Percentiles rank a stretch among this genome's conserved stretches.
Evolutionary conservation across 2,113 vertebrate genomes (phyloP).

Genomic region (Egretta garzetta): DNA sequence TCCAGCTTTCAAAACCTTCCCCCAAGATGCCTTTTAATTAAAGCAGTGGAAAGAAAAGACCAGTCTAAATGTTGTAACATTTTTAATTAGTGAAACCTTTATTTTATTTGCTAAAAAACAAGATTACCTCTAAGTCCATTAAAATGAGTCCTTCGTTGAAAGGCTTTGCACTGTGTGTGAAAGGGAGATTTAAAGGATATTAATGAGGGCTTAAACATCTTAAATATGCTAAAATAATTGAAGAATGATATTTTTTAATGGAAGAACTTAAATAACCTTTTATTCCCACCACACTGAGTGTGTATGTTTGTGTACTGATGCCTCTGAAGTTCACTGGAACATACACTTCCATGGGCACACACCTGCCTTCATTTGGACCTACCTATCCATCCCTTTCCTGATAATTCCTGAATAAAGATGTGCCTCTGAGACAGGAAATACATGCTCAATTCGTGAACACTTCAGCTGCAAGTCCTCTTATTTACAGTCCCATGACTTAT

Average conservation of each 20-base stretch:
- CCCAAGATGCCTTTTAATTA: constrained; percentile 61
- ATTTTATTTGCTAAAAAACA: constrained; percentile 58
- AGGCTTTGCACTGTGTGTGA: constrained; percentile 7
- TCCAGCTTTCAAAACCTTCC: not conserved
- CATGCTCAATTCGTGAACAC: not conserved
- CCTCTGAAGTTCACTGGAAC: not conserved
- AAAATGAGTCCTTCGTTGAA: constrained; percentile 1
- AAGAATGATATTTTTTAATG: constrained; percentile 35
- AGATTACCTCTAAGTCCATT: constrained; percentile 45
- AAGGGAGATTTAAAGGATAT: constrained; percentile 42
- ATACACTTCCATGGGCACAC: not conserved
- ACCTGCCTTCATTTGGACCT: not conserved
- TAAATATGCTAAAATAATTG: constrained; percentile 19
- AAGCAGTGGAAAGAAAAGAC: constrained; percentile 38
- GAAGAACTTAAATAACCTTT: constrained; percentile 11
- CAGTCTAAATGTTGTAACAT: constrained; percentile 20
- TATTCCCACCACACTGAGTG: not conserved
- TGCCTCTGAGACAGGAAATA: not conserved
- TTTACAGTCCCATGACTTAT: not conserved
- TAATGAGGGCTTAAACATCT: constrained; percentile 37
- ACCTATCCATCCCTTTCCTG: not conserved
- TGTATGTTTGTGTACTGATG: not conserved
- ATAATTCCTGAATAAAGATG: not conserved
- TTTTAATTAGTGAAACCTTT: constrained; percentile 62
- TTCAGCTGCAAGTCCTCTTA: not conserved